A percentile compares a stretch with the other conserved stretches of the same genome.
Evolutionary conservation across 2,797 vertebrate genomes (phyloP).

Genomic region (Phrynocephalus vlangalii): DNA sequence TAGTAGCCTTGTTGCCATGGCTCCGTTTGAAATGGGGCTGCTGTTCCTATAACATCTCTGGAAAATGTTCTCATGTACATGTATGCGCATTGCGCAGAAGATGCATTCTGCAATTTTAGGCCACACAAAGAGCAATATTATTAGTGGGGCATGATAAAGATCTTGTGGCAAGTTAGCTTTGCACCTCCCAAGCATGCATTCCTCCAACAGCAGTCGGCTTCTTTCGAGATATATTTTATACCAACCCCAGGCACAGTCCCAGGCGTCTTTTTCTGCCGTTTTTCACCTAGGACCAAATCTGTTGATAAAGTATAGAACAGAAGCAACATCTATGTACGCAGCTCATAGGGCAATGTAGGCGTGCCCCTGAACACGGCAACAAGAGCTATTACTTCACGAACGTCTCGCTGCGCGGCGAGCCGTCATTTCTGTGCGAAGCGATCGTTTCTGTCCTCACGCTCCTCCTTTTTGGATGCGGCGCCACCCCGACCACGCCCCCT

Average conservation of each 20-base stretch:
- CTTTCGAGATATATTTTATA: neutral
- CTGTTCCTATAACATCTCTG: neutral
- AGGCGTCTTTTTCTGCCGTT: neutral
- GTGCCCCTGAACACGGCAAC: conserved; percentile 48
- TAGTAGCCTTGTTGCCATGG: conserved; percentile 43
- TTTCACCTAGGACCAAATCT: neutral
- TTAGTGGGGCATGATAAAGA: neutral
- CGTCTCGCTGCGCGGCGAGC: too few species aligned
- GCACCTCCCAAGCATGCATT: neutral
- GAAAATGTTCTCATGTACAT: neutral
- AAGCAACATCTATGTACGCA: neutral
- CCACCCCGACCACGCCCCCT: too few species aligned
- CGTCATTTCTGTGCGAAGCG: too few species aligned
- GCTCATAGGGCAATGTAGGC: conserved; percentile 31
- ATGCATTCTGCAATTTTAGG: neutral
- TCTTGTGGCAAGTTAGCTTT: neutral
- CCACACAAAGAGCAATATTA: neutral
- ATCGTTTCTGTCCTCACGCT: too few species aligned
- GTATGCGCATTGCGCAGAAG: neutral
- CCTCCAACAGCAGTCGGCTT: neutral
- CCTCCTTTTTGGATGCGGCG: too few species aligned
- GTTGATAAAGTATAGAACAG: conserved; percentile 12
- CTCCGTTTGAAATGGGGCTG: neutral
- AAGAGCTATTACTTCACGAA: too few species aligned
- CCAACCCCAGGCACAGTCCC: fast-evolving